Conservation (phyloP, 92 coral and sea anemone species). For the Isaurus tuberculatus region DNA sequence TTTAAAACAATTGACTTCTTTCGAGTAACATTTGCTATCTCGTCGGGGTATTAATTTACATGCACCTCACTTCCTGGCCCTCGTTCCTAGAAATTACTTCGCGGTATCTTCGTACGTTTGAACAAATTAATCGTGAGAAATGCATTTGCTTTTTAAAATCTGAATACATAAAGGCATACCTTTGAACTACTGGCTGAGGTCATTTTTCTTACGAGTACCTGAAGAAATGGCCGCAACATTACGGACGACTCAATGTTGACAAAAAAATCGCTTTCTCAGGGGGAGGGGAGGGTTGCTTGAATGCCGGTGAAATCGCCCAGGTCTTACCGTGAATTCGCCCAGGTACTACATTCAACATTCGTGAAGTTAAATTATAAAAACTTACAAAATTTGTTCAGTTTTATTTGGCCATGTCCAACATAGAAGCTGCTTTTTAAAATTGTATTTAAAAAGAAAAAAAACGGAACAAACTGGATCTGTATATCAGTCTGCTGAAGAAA, state of each 20-base stretch:
- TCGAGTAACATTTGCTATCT: neutral
- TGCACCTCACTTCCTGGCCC: neutral
- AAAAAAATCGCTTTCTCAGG: neutral
- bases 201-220: neutral
- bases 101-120: neutral
- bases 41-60: too few species aligned
- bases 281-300: neutral
- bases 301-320: too few species aligned
- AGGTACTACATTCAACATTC: neutral
- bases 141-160: neutral
- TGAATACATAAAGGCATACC: neutral
- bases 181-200: neutral
- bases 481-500: too few species aligned
- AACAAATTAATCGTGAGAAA: neutral
- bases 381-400: too few species aligned
- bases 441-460: too few species aligned
- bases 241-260: neutral
- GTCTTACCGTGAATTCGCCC: too few species aligned
- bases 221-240: constrained; percentile 2
- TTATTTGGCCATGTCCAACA: too few species aligned
- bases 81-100: neutral
- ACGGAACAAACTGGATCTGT: too few species aligned
- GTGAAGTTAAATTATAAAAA: neutral
- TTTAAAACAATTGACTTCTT: neutral
- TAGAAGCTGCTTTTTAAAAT: too few species aligned